phyloP scores from a whole-genome alignment of 1,140 invertebrate species.

The Paraescarpia echinospica region DNA sequence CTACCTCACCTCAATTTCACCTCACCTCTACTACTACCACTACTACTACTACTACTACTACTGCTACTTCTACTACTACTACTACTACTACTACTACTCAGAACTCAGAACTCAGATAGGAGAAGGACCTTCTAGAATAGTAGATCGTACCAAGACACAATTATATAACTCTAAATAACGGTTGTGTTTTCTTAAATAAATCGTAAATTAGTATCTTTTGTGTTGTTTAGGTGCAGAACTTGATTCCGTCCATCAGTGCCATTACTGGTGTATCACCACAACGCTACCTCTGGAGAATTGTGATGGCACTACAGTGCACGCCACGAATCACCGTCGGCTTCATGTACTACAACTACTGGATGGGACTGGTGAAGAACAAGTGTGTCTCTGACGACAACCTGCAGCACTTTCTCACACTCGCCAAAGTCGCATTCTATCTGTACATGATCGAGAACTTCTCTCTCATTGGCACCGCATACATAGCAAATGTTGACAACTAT shows the following conservation, averaged over 20 bases:
- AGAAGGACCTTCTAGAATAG: no score
- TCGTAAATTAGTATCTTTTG: no score
- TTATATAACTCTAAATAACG: no score
- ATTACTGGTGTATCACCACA: conserved; percentile 88
- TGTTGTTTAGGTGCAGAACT: conserved; percentile 76
- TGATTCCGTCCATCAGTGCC: conserved; percentile 88
- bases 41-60: no score
- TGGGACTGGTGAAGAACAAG: background rate
- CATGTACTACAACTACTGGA: conserved; percentile 30
- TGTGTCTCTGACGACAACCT: background rate
- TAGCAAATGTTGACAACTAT: conserved; percentile 92
- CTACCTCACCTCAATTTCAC: no score
- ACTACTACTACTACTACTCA: no score
- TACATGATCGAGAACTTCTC: conserved; percentile 82
- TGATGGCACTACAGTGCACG: conserved; percentile 82
- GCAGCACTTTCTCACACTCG: conserved; percentile 63
- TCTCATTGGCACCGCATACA: conserved; percentile 85
- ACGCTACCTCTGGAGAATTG: conserved; percentile 84
- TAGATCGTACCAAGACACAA: no score
- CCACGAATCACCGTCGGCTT: conserved; percentile 67
- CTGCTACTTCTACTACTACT: no score
- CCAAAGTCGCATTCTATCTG: conserved; percentile 78
- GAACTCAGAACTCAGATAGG: no score
- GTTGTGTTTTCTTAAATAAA: no score
- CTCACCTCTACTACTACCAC: no score